Percentiles rank a stretch among this genome's conserved stretches.
Evolutionary conservation across 1,140 invertebrate species (phyloP).

Genomic region (Drosophila malerkotliana): DNA sequence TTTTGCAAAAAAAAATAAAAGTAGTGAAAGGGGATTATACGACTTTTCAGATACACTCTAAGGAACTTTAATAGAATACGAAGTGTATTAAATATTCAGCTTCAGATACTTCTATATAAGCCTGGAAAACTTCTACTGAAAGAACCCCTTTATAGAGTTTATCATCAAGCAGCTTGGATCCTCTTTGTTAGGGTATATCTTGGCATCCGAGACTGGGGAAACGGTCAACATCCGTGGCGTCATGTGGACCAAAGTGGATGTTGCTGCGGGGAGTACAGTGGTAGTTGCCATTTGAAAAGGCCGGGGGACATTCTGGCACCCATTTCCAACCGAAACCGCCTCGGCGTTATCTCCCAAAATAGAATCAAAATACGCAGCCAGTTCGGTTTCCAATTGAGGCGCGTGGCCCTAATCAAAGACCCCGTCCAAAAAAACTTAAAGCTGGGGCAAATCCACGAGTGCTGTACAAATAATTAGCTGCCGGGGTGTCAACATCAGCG

Average conservation of each 20-base stretch:
- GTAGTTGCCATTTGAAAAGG: constrained; percentile 37
- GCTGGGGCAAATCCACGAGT: constrained; percentile 23
- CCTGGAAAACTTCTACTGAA: too few relatives aligned
- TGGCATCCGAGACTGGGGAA: constrained; percentile 21
- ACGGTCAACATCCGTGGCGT: constrained; percentile 39
- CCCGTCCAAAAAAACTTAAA: constrained; percentile 3
- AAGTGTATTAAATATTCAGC: too few relatives aligned
- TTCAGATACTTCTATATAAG: too few relatives aligned
- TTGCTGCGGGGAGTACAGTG: not conserved
- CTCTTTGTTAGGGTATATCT: not conserved
- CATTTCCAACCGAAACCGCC: constrained; percentile 2
- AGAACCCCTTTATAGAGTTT: not conserved
- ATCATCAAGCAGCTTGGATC: not conserved
- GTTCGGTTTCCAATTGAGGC: constrained; percentile 37
- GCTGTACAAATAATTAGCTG: constrained; percentile 62
- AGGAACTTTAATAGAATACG: too few relatives aligned
- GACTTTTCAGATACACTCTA: constrained; percentile 12
- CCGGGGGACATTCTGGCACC: constrained; percentile 10
- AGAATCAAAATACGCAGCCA: constrained; percentile 33
- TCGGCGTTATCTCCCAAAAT: constrained; percentile 36
- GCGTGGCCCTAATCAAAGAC: constrained; percentile 63
- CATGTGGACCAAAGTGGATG: constrained; percentile 24
- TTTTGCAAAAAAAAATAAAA: constrained; percentile 66
- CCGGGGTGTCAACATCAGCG: constrained; percentile 20
- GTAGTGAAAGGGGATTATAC: not conserved